Evolutionary conservation across 2,888 invertebrate species (phyloP).

Genomic region (Empis stercorea): DNA sequence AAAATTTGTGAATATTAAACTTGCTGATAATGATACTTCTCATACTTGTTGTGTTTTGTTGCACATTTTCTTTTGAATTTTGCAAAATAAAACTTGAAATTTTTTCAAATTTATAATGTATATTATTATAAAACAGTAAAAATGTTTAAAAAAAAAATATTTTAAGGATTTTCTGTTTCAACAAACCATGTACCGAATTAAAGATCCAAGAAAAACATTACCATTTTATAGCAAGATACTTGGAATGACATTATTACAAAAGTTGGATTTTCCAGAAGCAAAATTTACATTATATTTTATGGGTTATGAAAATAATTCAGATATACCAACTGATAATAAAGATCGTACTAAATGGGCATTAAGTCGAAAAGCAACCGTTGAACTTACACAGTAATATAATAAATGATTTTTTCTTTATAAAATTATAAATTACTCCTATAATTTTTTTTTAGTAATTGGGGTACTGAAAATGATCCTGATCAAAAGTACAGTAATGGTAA

Average conservation of each 20-base stretch:
- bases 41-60: too few relatives aligned
- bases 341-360: slow-evolving; percentile 66
- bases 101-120: too few relatives aligned
- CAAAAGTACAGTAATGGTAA: slow-evolving; percentile 83
- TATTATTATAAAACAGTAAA: too few relatives aligned
- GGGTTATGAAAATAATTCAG: slow-evolving; percentile 63
- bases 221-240: slow-evolving; percentile 85
- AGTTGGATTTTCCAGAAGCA: slow-evolving; percentile 77
- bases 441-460: slow-evolving; percentile 70
- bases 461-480: slow-evolving; percentile 71
- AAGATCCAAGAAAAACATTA: slow-evolving; percentile 75
- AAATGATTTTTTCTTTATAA: neutral
- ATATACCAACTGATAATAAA: slow-evolving; percentile 57
- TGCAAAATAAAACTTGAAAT: too few relatives aligned
- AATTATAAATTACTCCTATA: neutral
- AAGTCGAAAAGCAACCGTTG: slow-evolving; percentile 72
- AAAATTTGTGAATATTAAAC: too few relatives aligned
- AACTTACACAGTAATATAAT: slow-evolving; percentile 76
- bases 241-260: slow-evolving; percentile 81
- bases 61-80: too few relatives aligned
- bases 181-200: slow-evolving; percentile 94
- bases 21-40: too few relatives aligned
- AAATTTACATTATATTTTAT: slow-evolving; percentile 86
- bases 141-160: too few relatives aligned
- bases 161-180: slow-evolving; percentile 85